A percentile compares a stretch with the other conserved stretches of the same genome.
phyloP scores from a whole-genome alignment of 2,888 invertebrate species.

The Orthosia cruda region DNA sequence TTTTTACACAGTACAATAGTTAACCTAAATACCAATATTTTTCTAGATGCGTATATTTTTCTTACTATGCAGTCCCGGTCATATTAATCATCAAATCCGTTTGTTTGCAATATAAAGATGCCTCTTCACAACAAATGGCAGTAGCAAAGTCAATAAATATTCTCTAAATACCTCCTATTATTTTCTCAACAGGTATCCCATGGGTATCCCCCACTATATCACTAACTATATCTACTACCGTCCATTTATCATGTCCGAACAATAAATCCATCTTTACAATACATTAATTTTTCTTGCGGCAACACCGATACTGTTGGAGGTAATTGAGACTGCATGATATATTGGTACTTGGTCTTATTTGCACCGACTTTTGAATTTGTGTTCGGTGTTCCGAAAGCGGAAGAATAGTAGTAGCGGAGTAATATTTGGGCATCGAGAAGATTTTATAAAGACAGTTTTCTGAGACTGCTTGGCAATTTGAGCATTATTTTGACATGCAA shows the following conservation, averaged over 20 bases:
- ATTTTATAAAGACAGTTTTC: too few species aligned
- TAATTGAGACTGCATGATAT: constrained; percentile 79
- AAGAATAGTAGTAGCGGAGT: too few species aligned
- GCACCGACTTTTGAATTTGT: constrained; percentile 46
- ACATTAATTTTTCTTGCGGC: constrained; percentile 59
- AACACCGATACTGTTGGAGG: constrained; percentile 58
- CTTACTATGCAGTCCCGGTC: too few species aligned
- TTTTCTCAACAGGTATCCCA: constrained; percentile 31
- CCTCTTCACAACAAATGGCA: too few species aligned
- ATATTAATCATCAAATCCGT: too few species aligned
- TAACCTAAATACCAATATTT: too few species aligned
- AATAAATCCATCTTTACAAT: constrained; percentile 62
- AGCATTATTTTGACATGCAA: too few species aligned
- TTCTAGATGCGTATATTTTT: too few species aligned
- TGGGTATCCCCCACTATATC: constrained; percentile 23
- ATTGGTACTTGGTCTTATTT: constrained; percentile 73
- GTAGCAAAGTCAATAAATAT: background rate
- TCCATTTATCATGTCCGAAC: constrained; percentile 49
- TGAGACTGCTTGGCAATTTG: too few species aligned
- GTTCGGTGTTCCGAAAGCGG: background rate
- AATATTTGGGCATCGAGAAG: too few species aligned
- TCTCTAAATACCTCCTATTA: background rate
- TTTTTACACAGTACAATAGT: too few species aligned
- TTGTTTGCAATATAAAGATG: background rate
- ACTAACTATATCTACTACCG: background rate